Base-by-base conservation (phyloP, 2,888 invertebrate species). In the Limnephilus auricula region DNA sequence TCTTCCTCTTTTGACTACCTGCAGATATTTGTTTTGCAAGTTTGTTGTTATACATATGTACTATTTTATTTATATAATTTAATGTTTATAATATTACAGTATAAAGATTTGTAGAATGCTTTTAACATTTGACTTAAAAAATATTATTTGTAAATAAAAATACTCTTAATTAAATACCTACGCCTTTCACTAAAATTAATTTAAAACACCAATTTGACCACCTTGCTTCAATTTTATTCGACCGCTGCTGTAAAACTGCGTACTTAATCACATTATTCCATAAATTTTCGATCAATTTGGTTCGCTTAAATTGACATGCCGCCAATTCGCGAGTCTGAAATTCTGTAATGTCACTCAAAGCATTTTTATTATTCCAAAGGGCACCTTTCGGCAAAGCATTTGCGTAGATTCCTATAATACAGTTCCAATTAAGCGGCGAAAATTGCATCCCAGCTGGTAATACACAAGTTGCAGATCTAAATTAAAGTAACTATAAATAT, bases 281-380 rank as follows among this genome's bases (percentile, higher is more conserved):
- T n/a, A 65, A 32, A 82, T 34, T 32, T 15, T 31, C 18, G 82
- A 34, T 82, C 18, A 82, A 34, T 25, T 25, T 32, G 82, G 34
- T 82, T 34, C 30, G 25, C 34, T 85, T 45, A 40, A 85, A 85
- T 85, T 85, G 85, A 25, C 40, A 45, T 45, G 37, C 45, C 13
- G 85, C 4, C 85, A 37, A 30, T 85, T 30, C 40, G 25, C 85
- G 12, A n/a, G 25, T 25, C 85, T 40, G 85, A 13, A 85, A 85
- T 85, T 85, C 30, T 37, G 85, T 45, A 85, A 85, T 40, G 37
- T 40, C 40, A 30, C n/a, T 40, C n/a, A 84, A 84, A 84, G 83
- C 65, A 31, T 78, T 50, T 65, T 90, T n/a, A 90, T 34, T 90
- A 90, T 90, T 90, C 90, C 83, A 65, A 83, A 34, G 15, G 45